phyloP scores from a whole-genome alignment of 2,888 invertebrate species.

The Pseudococcus viburni region DNA sequence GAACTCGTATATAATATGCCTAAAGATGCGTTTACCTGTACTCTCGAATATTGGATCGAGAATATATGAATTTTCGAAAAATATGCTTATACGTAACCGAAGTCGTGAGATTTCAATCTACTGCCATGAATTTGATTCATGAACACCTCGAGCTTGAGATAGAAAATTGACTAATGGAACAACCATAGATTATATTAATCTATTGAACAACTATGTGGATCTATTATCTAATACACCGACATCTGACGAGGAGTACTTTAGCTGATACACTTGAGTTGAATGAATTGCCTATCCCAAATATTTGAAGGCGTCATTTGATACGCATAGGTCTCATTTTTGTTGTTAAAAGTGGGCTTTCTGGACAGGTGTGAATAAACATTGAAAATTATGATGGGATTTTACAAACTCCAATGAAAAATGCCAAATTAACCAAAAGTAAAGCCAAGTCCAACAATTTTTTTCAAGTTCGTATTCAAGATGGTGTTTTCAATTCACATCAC shows the following conservation, averaged over 20 bases:
- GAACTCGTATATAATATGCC: not conserved
- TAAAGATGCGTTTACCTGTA: not conserved
- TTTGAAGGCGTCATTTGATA: not conserved
- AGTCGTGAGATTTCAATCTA: not conserved
- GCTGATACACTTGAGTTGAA: not conserved
- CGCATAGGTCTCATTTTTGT: no score
- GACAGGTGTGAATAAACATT: no score
- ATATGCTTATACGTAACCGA: not conserved
- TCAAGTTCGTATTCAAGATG: no score
- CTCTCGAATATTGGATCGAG: not conserved
- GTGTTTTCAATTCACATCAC: no score
- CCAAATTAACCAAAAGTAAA: no score
- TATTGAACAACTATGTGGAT: no score
- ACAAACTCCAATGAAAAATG: no score
- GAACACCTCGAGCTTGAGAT: not conserved
- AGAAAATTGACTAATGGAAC: not conserved
- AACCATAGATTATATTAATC: not conserved
- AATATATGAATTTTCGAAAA: not conserved
- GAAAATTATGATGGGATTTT: no score
- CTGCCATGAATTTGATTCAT: not conserved
- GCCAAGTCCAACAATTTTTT: no score
- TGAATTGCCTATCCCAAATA: not conserved
- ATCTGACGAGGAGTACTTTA: not conserved
- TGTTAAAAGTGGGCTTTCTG: no score
- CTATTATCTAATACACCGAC: no score